Evolutionary conservation across 2,888 invertebrate species (phyloP), one percentile per base, ranked within the genome.

Genomic region (Liopterus haemorrhoidalis): DNA sequence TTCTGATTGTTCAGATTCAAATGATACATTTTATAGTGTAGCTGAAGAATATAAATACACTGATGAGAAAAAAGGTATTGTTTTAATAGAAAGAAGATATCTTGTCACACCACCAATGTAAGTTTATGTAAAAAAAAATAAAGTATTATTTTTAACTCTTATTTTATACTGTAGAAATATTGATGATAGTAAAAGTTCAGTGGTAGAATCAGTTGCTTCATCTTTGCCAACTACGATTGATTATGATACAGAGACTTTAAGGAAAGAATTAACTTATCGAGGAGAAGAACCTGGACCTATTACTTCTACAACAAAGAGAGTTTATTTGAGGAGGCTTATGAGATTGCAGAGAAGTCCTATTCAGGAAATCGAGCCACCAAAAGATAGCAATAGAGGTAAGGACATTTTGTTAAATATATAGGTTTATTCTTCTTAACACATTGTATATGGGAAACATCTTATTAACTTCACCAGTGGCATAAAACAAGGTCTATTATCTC

Each of bases 281-380:
- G 90, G 90, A 0, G 79, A 82, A 53, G 72, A 69, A 6, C 82
- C 87, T 0, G 93, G 93, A 0, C 93, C 93, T 2, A 83, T 93
- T 54, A 84, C 83, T 1, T 69, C 75, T 9, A 76, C 78, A 2
- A 93, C 92, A 0, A 82, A 85, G 54, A 74, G 78, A 1, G 65
- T 90, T 5, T 93, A 93, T 60, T 67, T 88, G 36, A 82, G 78
- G 61, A 81, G 83, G 55, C 67, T 91, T 20, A 74, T 77, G 27
- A 77, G 78, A 39, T 65, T 85, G 12, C 59, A 58, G 46, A 62
- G 58, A 44, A 48, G 57, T 22, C 56, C 59, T 5, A 21, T 44
- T 8, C 38, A 41, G 9, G 20, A 25, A n/a, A n/a, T 20, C 4
- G 16, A 27, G 16, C 15, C 41, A 22, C 11, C 42, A 14, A 37